A percentile compares a stretch with the other conserved stretches of the same genome.
Conservation (phyloP, 35 echinoderm and acorn worm species). For the Diadema setosum region DNA sequence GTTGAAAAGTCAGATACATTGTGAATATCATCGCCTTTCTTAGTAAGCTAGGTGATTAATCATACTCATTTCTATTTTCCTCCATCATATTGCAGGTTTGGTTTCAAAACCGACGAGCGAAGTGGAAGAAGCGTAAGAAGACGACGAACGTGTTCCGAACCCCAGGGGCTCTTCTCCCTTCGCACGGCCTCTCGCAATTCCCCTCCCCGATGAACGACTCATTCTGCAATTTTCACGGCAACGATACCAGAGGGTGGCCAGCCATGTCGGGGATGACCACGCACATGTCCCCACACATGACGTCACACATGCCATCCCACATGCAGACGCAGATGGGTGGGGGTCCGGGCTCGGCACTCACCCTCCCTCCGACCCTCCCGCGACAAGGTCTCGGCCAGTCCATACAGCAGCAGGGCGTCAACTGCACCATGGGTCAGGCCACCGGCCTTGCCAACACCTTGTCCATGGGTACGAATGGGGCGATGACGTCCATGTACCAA, state of each 20-base stretch:
- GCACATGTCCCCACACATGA: conserved; percentile 62
- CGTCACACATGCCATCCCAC: conserved; percentile 47
- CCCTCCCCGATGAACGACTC: conserved; percentile 97
- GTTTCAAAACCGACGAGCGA: conserved; percentile 99
- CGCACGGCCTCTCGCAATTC: conserved; percentile 95
- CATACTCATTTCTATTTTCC: too few species aligned
- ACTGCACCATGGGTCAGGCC: conserved; percentile 31
- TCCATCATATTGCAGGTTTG: conserved; percentile 74
- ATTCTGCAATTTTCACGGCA: conserved; percentile 91
- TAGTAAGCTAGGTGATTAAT: too few species aligned
- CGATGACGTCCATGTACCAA: conserved; percentile 98
- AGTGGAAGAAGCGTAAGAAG: conserved; percentile 99
- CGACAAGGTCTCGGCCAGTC: conserved; percentile 88
- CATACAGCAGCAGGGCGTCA: conserved; percentile 41
- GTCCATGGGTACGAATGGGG: conserved; percentile 63
- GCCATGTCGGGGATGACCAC: conserved; percentile 65
- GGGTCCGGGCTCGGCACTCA: conserved; percentile 55
- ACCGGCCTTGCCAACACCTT: conserved; percentile 46
- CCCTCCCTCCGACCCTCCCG: conserved; percentile 87
- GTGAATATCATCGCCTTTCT: too few species aligned
- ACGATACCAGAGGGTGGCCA: conserved; percentile 75
- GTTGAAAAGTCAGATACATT: too few species aligned
- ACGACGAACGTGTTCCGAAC: conserved; percentile 98
- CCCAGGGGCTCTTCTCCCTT: conserved; percentile 91
- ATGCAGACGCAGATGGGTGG: conserved; percentile 65